These are phyloP conservation scores for Mythimna loreyi DNA, from an alignment of 2,888 invertebrate genomes.

Conservation along the genomic window DNA sequence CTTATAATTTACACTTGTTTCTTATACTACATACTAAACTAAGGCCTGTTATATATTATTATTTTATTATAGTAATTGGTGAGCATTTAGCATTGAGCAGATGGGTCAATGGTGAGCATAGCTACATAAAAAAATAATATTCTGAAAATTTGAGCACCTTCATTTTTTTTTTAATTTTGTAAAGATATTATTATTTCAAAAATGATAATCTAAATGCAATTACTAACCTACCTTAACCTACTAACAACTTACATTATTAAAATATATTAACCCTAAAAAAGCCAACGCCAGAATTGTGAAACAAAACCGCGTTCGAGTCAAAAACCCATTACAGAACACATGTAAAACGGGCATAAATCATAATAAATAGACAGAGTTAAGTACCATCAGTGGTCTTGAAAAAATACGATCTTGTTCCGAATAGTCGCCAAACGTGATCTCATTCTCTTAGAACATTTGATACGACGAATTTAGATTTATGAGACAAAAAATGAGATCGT, in stretches of 20 bases:
- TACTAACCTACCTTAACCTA: not conserved
- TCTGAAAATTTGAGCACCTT: too few relatives aligned
- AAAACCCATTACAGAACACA: conserved; percentile 32
- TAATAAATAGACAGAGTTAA: conserved; percentile 52
- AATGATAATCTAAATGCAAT: too few relatives aligned
- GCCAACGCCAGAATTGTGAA: not conserved
- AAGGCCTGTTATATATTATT: too few relatives aligned
- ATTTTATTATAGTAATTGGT: too few relatives aligned
- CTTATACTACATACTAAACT: too few relatives aligned
- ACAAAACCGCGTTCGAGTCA: conserved; percentile 12
- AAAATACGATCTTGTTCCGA: conserved; percentile 63
- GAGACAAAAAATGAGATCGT: conserved; percentile 54
- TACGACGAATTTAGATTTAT: conserved; percentile 59
- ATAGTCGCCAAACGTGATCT: conserved; percentile 70
- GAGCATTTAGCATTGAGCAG: too few relatives aligned
- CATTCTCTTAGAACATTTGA: conserved; percentile 58
- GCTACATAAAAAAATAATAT: too few relatives aligned
- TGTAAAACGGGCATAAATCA: conserved; percentile 52
- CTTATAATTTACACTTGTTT: too few relatives aligned
- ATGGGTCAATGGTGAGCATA: too few relatives aligned
- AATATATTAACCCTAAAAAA: not conserved
- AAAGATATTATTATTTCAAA: too few relatives aligned
- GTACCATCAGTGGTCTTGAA: conserved; percentile 63
- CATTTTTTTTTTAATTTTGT: too few relatives aligned
- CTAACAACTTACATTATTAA: not conserved